Evolutionary conservation across 2,797 vertebrate species (phyloP), one percentile per base, ranked within the genome.

Genomic region (Orestias chungarensis): DNA sequence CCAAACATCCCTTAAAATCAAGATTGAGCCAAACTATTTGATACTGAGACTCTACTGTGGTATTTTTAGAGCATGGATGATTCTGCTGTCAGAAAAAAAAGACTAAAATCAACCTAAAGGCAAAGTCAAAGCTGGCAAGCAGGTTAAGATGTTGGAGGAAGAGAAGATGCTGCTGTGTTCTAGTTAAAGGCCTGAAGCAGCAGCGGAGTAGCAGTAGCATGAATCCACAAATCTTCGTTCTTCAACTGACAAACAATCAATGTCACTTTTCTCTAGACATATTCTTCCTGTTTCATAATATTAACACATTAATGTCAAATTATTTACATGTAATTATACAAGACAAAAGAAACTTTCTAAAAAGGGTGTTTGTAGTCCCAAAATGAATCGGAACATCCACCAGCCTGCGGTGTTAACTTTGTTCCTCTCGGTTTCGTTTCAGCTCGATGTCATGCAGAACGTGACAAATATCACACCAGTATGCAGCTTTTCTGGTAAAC

Each of bases 161-260:
- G n/a, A 27, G 68, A n/a, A 74, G 69, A 40, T 46, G 66, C 62
- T 59, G 73, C 64, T 82, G 68, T 80, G 67, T 79, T 74, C 5
- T 29, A 75, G 78, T 49, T 55, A 70, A 61, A 49, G 44, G 72
- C 75, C 42, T 64, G 29, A 81, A 66, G 67, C 46, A 64, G 49
- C 70, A 76, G 81, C 77, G 74, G 71, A 35, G 73, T 49, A 71
- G 67, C 81, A 76, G 76, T 75, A 79, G 78, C 70, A 66, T 59
- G 84, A 87, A 81, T 89, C 54, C 70, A 33, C 8, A 20, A 29
- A 1, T 8, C 20, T 18, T 54, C 31, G 29, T 4, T 59, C 7
- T 47, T 25, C 6, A 27, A 15, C 47, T 49, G 47, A 49, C 5
- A 17, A 25, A 42, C 40, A 42, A 29, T 3, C 42, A 47, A 31